Evolutionary conservation across 1,140 invertebrate genomes (phyloP).

Genomic region (Cheumatopsyche charites): DNA sequence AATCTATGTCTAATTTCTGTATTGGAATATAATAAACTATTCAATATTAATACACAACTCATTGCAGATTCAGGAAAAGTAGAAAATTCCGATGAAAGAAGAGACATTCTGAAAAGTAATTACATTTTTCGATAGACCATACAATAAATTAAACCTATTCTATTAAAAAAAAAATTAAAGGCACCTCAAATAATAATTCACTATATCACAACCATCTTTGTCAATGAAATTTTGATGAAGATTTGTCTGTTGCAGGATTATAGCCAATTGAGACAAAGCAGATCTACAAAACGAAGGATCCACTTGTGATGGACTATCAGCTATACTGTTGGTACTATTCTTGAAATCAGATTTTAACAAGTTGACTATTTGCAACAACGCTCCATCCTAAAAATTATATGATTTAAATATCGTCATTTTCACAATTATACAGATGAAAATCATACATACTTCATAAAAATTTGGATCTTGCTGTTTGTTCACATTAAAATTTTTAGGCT

Average conservation of each 20-base stretch:
- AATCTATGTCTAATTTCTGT: constrained; percentile 60
- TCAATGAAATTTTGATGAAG: constrained; percentile 61
- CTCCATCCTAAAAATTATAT: constrained; percentile 52
- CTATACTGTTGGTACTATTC: constrained; percentile 6
- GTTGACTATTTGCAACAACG: constrained; percentile 56
- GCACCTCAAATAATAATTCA: constrained; percentile 44
- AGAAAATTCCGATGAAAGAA: constrained; percentile 65
- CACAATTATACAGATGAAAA: not conserved
- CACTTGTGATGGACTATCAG: constrained; percentile 50
- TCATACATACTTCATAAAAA: constrained; percentile 45
- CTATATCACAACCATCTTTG: constrained; percentile 56
- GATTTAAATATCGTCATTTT: not conserved
- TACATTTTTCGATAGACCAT: not conserved
- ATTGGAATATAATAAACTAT: constrained; percentile 62
- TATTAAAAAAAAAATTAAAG: not conserved
- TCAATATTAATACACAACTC: constrained; percentile 66
- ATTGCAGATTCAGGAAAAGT: constrained; percentile 71
- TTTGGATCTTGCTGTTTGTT: constrained; percentile 40
- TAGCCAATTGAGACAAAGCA: constrained; percentile 64
- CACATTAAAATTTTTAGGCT: constrained; percentile 40
- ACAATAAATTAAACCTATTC: not conserved
- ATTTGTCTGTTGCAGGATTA: constrained; percentile 64
- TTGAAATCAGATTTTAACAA: constrained; percentile 52
- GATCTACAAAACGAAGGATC: constrained; percentile 65
- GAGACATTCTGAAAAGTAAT: constrained; percentile 55